Percentiles rank a stretch among this genome's conserved stretches.
Conservation (phyloP, 2,888 invertebrate genomes). For the Parasteatoda lunata region DNA sequence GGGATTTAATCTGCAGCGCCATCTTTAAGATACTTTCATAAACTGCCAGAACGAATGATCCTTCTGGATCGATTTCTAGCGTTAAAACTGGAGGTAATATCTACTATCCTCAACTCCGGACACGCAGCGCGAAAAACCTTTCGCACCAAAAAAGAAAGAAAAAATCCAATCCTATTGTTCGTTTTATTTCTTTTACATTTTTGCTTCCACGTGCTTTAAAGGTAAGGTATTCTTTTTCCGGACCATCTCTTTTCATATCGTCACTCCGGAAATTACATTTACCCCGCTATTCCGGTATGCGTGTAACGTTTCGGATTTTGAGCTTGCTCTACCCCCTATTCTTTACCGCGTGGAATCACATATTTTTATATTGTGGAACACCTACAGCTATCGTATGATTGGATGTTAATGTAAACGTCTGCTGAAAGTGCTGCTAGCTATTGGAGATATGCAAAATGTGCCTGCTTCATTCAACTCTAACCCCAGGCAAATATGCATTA, state of each 20-base stretch:
- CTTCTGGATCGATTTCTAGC: background rate
- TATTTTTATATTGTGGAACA: background rate
- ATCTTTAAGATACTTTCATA: background rate
- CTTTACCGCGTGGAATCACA: background rate
- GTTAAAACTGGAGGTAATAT: slow-evolving; percentile 7
- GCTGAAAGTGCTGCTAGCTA: background rate
- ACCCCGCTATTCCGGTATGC: slow-evolving; percentile 24
- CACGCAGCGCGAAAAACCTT: slow-evolving; percentile 1
- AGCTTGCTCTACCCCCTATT: background rate
- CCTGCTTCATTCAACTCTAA: background rate
- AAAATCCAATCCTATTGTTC: slow-evolving; percentile 4
- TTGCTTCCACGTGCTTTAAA: background rate
- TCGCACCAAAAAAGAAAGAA: slow-evolving; percentile 17
- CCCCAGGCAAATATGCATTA: background rate
- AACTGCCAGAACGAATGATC: slow-evolving; percentile 15
- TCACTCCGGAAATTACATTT: slow-evolving; percentile 46
- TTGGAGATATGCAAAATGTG: background rate
- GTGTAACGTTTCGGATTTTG: slow-evolving; percentile 6
- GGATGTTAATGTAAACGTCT: background rate
- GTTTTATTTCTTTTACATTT: slow-evolving; percentile 2
- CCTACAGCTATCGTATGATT: background rate
- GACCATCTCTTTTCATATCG: background rate
- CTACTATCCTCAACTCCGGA: slow-evolving; percentile 15
- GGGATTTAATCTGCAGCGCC: background rate
- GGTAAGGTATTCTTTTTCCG: slow-evolving; percentile 9